A percentile compares a stretch with the other conserved stretches of the same genome.
These are phyloP conservation scores for Apus apus DNA, from an alignment of 2,113 vertebrate genomes.

Conservation along the genomic window DNA sequence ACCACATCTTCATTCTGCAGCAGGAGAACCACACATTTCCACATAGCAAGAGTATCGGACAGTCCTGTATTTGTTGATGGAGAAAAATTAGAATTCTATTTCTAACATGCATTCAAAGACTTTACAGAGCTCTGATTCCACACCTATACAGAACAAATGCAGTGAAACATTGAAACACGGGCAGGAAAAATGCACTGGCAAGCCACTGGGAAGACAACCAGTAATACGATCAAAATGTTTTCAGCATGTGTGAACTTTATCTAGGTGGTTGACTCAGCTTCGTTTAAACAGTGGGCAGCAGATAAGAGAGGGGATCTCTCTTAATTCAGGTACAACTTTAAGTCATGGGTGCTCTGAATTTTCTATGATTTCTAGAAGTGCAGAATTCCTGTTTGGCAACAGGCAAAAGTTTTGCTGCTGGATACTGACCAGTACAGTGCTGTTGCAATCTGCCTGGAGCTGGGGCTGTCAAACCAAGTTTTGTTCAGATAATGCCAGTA, in stretches of 20 bases:
- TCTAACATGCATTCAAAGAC: not conserved
- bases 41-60: conserved; percentile 82
- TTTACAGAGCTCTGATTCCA: not conserved
- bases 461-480: not conserved
- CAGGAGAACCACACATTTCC: conserved; percentile 86
- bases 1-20: conserved; percentile 92
- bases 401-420: not conserved
- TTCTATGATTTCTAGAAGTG: not conserved
- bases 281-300: not conserved
- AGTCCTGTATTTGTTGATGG: conserved; percentile 75
- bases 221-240: not conserved
- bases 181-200: not conserved
- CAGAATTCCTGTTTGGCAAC: not conserved
- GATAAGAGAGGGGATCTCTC: not conserved
- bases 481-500: not conserved
- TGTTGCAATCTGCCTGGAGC: not conserved
- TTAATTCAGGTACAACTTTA: not conserved
- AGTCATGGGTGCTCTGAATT: accelerated
- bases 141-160: not conserved
- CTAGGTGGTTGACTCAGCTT: not conserved
- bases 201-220: not conserved
- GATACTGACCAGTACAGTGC: accelerated
- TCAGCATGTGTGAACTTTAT: not conserved
- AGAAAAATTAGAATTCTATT: not conserved
- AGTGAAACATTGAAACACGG: not conserved